Base-by-base conservation (phyloP, 1,140 invertebrate genomes). In the Phortica variegata region DNA sequence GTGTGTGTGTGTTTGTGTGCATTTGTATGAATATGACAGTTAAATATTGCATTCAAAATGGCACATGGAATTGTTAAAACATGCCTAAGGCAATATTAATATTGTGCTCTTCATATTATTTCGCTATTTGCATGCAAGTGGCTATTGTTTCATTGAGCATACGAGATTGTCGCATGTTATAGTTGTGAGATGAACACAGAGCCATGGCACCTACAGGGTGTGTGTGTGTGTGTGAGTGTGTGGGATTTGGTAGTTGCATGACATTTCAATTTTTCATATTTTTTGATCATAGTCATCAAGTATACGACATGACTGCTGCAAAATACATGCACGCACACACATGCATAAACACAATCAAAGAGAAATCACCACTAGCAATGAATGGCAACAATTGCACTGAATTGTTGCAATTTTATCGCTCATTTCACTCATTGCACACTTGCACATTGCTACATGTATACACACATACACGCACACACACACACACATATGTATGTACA, bases 391-490 rank as follows among this genome's bases (percentile, higher is more conserved):
- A 26, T 29, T 5, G 36, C 18, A 37, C 18, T 66, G 56, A 66
- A 66, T 66, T 66, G 62, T 66, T 66, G 62, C 62, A 66, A 66
- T 66, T 66, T 66, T 66, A 66, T 66, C 54, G 65, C 63, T 68
- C 60, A 68, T 68, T 68, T 68, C 63, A 63, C 59, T 62, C 54
- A 66, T 47, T 56, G 53, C 63, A 66, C 65, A 66, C 62, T 48
- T 60, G 68, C 56, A 68, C 63, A 57, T 63, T 68, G 8, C 33
- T 6, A 15, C 47, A 65, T 58, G 50, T 29, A 41, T 46, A 19
- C 39, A 31, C 29, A 20, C 47, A 36, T 13, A 34, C 32, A 33
- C 18, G 17, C 31, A 39, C 39, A 29, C 46, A 50, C 40, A 38
- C 42, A 51, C 47, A 42, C 42, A 43, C 34, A 56, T 45, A 51